Evolutionary conservation across 2,113 vertebrate genomes (phyloP).

Genomic region (Cichladusa arquata): DNA sequence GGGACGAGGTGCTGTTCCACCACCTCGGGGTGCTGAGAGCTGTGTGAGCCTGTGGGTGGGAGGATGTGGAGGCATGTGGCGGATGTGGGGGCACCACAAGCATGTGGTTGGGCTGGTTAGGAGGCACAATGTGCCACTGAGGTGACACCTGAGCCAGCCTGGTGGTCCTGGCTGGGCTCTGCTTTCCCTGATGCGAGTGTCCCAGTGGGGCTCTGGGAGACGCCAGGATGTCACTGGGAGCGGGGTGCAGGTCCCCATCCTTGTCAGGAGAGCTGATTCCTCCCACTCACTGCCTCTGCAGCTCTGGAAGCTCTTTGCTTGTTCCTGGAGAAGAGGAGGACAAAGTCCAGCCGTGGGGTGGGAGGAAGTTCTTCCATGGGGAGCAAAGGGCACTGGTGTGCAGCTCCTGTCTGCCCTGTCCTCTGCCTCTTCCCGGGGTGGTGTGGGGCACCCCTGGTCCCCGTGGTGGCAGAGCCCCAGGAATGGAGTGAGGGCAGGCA

Average conservation of each 20-base stretch:
- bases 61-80: not conserved
- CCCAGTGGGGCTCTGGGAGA: not conserved
- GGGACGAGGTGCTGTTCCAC: rapidly evolving
- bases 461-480: not conserved
- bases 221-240: rapidly evolving
- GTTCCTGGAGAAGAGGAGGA: not conserved
- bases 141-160: not conserved
- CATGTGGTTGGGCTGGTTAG: not conserved
- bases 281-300: rapidly evolving
- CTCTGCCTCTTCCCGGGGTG: rapidly evolving
- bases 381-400: not conserved
- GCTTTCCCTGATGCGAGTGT: not conserved
- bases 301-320: not conserved
- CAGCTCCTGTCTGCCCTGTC: rapidly evolving
- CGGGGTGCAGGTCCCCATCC: not conserved
- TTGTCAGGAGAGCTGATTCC: rapidly evolving
- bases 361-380: not conserved
- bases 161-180: rapidly evolving
- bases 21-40: not conserved
- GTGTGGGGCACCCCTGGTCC: not conserved
- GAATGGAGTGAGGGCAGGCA: not conserved
- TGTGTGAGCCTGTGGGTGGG: not conserved
- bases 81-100: not conserved
- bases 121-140: not conserved
- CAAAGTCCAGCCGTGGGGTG: not conserved